Evolutionary conservation across 2,797 vertebrate genomes (phyloP).

Genomic region (Parotocinclus haroldoi): DNA sequence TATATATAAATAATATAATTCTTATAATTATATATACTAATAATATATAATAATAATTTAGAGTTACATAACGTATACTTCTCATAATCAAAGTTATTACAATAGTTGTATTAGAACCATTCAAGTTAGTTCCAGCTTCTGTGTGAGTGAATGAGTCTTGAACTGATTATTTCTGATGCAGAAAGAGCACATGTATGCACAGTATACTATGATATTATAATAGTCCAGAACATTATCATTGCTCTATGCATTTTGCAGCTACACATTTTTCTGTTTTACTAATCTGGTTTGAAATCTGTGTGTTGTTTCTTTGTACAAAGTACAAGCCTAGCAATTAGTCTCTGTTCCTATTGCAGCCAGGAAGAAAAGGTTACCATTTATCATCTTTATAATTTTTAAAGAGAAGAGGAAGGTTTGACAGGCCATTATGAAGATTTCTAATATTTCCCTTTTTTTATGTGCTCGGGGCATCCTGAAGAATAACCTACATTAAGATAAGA

Average conservation of each 20-base stretch:
- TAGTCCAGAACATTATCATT: slow-evolving; percentile 4
- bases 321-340: neutral
- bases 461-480: neutral
- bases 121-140: too few relatives aligned
- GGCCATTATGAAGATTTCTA: neutral
- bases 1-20: too few relatives aligned
- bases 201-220: too few relatives aligned
- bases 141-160: too few relatives aligned
- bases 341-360: neutral
- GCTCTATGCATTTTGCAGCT: slow-evolving; percentile 9
- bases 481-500: neutral
- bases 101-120: too few relatives aligned
- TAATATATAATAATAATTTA: too few relatives aligned
- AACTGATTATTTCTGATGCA: too few relatives aligned
- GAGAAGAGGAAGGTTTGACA: neutral
- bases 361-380: slow-evolving; percentile 1
- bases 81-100: too few relatives aligned
- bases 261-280: neutral
- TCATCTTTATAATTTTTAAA: neutral
- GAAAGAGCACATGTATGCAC: too few relatives aligned
- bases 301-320: slow-evolving; percentile 1
- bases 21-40: too few relatives aligned
- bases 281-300: neutral
- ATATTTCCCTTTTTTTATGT: neutral
- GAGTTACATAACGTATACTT: too few relatives aligned